Evolutionary conservation across 2,797 vertebrate genomes (phyloP).

Genomic region (Otolemur crassicaudatus): DNA sequence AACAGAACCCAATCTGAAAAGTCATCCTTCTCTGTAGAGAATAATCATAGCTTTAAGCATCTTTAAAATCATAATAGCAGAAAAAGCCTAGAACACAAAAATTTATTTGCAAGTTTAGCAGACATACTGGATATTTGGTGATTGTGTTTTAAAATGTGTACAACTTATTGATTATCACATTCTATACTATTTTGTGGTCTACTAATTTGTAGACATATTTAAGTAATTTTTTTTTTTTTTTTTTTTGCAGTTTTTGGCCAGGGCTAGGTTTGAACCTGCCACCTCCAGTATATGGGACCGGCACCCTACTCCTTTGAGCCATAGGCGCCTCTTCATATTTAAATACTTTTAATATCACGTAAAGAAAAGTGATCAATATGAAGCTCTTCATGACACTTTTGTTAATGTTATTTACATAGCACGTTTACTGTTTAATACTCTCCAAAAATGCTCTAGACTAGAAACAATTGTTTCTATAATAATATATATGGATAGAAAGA

Average conservation of each 20-base stretch:
- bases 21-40: neutral
- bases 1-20: constrained; percentile 28
- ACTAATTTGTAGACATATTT: neutral
- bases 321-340: neutral
- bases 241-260: too few species aligned
- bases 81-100: neutral
- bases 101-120: neutral
- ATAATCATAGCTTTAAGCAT: neutral
- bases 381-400: neutral
- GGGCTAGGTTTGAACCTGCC: too few species aligned
- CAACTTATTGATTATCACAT: neutral
- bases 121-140: neutral
- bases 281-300: too few species aligned
- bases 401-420: neutral
- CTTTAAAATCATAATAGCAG: neutral
- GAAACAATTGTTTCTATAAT: neutral
- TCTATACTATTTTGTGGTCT: neutral
- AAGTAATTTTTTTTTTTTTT: neutral
- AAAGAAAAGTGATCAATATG: neutral
- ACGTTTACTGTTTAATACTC: neutral
- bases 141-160: neutral
- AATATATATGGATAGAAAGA: neutral
- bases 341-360: neutral
- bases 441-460: neutral
- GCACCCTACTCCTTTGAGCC: too few species aligned